Evolutionary conservation across 2,113 vertebrate genomes (phyloP).

Genomic region (Osmerus mordax): DNA sequence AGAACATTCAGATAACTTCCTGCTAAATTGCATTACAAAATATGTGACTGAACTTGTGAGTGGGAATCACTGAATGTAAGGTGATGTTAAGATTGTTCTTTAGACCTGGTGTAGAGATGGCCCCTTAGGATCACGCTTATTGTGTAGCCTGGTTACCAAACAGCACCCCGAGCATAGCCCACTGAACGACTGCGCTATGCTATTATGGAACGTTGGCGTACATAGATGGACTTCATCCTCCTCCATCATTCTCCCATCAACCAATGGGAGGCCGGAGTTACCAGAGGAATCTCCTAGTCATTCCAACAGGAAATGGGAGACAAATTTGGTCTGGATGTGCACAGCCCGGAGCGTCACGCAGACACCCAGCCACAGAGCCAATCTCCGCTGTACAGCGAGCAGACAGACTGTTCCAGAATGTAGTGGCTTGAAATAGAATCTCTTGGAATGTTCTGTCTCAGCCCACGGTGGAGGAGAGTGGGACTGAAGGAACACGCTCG

Average conservation of each 20-base stretch:
- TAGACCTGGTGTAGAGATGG: no score
- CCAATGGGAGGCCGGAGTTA: conserved; percentile 67
- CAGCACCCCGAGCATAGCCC: no score
- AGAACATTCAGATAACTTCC: no score
- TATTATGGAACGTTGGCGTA: conserved; percentile 49
- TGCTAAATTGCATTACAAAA: no score
- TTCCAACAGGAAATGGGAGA: conserved; percentile 67
- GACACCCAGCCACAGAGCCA: conserved; percentile 31
- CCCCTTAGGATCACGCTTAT: no score
- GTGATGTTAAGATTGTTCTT: no score
- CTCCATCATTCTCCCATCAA: conserved; percentile 35
- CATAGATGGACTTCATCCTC: conserved; percentile 76
- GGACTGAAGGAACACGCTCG: conserved; percentile 19
- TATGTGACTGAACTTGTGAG: no score
- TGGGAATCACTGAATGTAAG: no score
- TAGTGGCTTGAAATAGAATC: conserved; percentile 53
- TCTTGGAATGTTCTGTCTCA: conserved; percentile 29
- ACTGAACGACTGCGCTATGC: conserved; percentile 21
- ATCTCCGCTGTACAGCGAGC: conserved; percentile 36
- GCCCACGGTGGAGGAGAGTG: conserved; percentile 54
- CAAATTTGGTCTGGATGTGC: conserved; percentile 70
- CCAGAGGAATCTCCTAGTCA: conserved; percentile 64
- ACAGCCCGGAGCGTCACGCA: conserved; percentile 50
- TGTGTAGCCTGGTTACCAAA: no score
- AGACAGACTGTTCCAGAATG: conserved; percentile 20